phyloP scores from a whole-genome alignment of 2,797 vertebrate species.

The Pangasius larnaudii region DNA sequence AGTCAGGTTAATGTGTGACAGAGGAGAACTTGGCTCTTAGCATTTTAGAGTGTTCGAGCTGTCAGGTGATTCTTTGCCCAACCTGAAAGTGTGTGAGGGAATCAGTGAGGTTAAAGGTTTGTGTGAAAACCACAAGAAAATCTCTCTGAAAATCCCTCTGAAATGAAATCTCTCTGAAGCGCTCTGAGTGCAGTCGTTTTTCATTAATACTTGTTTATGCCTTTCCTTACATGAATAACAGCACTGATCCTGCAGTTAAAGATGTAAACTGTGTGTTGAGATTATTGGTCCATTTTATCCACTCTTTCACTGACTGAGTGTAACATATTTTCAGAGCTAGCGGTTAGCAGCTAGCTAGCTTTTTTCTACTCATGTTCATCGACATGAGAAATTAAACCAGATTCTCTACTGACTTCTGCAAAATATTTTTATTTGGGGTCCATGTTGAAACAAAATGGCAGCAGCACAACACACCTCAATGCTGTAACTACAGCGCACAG shows the following conservation, averaged over 20 bases:
- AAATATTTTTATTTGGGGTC: neutral
- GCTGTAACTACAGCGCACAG: neutral
- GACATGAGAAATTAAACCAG: neutral
- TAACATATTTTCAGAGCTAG: too few species aligned
- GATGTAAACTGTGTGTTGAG: neutral
- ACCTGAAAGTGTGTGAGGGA: neutral
- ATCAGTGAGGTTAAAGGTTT: neutral
- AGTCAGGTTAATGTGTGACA: constrained; percentile 30
- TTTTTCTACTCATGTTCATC: neutral
- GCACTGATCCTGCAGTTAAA: neutral
- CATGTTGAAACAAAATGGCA: neutral
- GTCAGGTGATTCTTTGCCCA: neutral
- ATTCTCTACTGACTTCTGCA: too few species aligned
- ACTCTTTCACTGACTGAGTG: neutral
- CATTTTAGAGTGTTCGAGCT: too few species aligned
- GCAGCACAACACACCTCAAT: neutral
- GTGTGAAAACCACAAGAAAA: neutral
- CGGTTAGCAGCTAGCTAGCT: too few species aligned
- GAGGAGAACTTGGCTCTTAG: neutral
- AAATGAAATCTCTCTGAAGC: neutral
- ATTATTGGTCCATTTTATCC: neutral
- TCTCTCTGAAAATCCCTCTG: too few species aligned
- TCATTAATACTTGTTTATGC: neutral
- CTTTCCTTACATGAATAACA: neutral
- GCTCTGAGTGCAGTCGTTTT: neutral